Evolutionary conservation across 92 coral and sea anemone species (phyloP).

Genomic region (Zoanthus gigantus): DNA sequence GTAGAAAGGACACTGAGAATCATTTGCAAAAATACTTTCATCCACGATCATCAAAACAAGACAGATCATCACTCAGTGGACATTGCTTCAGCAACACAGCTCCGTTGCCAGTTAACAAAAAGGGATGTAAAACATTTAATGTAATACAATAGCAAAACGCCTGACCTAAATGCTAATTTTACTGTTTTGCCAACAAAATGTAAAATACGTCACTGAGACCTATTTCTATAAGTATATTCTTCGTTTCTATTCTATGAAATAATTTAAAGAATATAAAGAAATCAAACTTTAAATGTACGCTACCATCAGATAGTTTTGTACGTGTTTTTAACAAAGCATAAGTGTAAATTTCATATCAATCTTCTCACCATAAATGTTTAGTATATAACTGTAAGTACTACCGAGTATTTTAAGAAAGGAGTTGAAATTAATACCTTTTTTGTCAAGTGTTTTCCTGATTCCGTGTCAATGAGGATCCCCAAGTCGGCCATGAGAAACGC

Average conservation of each 20-base stretch:
- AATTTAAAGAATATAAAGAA: neutral
- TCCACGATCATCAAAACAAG: neutral
- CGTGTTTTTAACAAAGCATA: neutral
- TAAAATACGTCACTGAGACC: neutral
- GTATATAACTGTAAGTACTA: too few relatives aligned
- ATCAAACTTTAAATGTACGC: neutral
- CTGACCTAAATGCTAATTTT: slow-evolving; percentile 9
- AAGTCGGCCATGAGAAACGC: slow-evolving; percentile 99
- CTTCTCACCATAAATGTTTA: neutral
- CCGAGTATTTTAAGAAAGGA: neutral
- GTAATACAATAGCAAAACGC: neutral
- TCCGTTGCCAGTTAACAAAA: slow-evolving; percentile 20
- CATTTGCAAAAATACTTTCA: neutral
- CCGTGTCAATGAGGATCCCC: slow-evolving; percentile 88
- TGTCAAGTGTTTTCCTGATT: slow-evolving; percentile 80
- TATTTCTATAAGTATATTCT: too few relatives aligned
- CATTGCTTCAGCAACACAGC: neutral
- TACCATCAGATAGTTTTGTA: neutral
- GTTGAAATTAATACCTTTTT: slow-evolving; percentile 67
- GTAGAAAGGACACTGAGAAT: neutral
- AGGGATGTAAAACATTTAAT: neutral
- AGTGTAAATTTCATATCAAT: neutral
- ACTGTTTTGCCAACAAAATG: neutral
- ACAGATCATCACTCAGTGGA: neutral
- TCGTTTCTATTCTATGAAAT: neutral